These are phyloP conservation scores for Ciconia stormi DNA, from an alignment of 2,113 vertebrate genomes.

Conservation along the genomic window DNA sequence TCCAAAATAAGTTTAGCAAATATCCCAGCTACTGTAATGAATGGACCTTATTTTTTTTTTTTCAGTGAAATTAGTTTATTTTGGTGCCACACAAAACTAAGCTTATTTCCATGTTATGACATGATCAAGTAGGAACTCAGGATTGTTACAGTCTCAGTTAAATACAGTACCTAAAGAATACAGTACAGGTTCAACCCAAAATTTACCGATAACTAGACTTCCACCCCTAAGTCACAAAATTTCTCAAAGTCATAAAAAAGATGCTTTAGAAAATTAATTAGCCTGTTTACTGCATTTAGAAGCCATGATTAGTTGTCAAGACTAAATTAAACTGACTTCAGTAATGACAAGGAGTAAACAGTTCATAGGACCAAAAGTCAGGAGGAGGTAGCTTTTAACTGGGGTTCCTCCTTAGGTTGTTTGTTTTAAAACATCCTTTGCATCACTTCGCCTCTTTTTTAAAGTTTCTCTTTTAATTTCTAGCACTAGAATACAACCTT, in stretches of 20 bases:
- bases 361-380: background rate
- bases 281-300: background rate
- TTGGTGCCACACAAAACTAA: background rate
- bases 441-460: background rate
- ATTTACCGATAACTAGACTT: background rate
- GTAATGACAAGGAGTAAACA: background rate
- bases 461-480: background rate
- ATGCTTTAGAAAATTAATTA: background rate
- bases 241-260: background rate
- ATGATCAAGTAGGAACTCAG: background rate
- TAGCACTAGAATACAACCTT: background rate
- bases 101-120: background rate
- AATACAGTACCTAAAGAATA: background rate
- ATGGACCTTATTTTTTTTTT: accelerated
- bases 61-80: background rate
- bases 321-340: background rate
- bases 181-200: background rate
- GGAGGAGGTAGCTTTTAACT: background rate
- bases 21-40: background rate
- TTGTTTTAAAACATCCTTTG: background rate
- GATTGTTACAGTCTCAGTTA: background rate
- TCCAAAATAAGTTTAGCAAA: background rate
- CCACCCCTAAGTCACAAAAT: background rate
- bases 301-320: background rate
- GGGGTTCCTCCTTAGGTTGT: background rate